Base-by-base conservation (phyloP, 2,797 vertebrate species). In the Varecia variegata region DNA sequence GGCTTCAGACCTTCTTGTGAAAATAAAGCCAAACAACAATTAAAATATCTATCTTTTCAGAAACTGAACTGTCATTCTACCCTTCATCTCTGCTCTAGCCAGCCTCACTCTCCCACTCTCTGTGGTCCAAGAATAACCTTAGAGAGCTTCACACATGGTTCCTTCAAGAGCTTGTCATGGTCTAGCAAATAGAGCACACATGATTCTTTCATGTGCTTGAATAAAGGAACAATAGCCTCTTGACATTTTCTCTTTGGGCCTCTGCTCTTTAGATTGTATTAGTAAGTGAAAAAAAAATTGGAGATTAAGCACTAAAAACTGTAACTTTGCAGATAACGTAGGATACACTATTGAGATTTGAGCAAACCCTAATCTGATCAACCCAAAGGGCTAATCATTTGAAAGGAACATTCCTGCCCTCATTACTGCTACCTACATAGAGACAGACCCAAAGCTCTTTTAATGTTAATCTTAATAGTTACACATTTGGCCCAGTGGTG, bases 201-300 rank as follows among this genome's bases (percentile, higher is more conserved):
- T 6, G 54, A 79, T 85, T 81, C 35, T 83, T 95, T 83, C 77
- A 73, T 12, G 20, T 62, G 65, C 76, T 93, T 90, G 18, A 74
- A 89, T 25, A 50, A 90, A 89, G 35, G 43, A 80, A 87, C 77
- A 80, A 58, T 35, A 91, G 32, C 30, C n/a, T 93, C 32, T 87
- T 73, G 70, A 77, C 81, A 60, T 93, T 79, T 95, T 94, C 65
- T 95, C 93, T 95, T 91, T 74, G 95, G 90, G 77, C 21, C 67
- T 80, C 15, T 86, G 82, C 65, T 95, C 88, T 97, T 93, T 93
- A 81, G 67, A 91, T 77, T 83, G 40, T 54, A n/a, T 73, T 38
- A 23, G 32, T 21, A 56, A n/a, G 18, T 21, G 70, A 12, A n/a
- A 84, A 47, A 50, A 47, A 50, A 35, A 62, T 38, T 65, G 56